Evolutionary conservation across 2,888 invertebrate species (phyloP), one percentile per base, ranked within the genome.

Genomic region (Dioctria linearis): DNA sequence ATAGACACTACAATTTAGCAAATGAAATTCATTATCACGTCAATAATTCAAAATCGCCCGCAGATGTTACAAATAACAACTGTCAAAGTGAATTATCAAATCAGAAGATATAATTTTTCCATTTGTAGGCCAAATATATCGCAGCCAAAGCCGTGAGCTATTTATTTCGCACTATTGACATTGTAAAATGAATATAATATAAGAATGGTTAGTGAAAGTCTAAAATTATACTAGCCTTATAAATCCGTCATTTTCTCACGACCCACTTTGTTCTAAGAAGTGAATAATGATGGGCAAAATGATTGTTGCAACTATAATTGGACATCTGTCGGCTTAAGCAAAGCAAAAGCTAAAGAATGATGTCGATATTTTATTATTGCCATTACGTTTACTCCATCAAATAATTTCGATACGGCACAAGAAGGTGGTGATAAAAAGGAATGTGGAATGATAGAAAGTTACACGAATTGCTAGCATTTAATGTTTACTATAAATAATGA

Each of bases 321-420:
- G 11, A 37, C 39, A 51, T 13, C 25, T 51, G 25, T 51, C 25
- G 51, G n/a, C 5, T 51, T 5, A 69, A 69, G 37, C n/a, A 51
- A 51, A 51, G 39, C 9, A 25, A 37, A 37, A 54, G 54, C 11
- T 54, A 54, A 54, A 54, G 9, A 51, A 9, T 69, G 25, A 39
- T 69, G 69, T 9, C 39, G 69, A 51, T 51, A 51, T 69, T 69
- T 69, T 49, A 69, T 69, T 51, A 37, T 25, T 69, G 69, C 39
- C 37, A 69, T 69, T 51, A 51, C 25, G 49, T 69, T 25, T 25
- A 25, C 2, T 25, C 37, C 54, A 11, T 11, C 54, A 54, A 54
- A n/a, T 11, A 4, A 11, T 54, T 8, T 54, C 54, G 54, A 54
- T 11, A 13, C 5, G 49, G 25, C 49, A 11, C 4, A 11, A 54